Evolutionary conservation across 2,888 invertebrate species (phyloP).

Genomic region (Meta bourneti): DNA sequence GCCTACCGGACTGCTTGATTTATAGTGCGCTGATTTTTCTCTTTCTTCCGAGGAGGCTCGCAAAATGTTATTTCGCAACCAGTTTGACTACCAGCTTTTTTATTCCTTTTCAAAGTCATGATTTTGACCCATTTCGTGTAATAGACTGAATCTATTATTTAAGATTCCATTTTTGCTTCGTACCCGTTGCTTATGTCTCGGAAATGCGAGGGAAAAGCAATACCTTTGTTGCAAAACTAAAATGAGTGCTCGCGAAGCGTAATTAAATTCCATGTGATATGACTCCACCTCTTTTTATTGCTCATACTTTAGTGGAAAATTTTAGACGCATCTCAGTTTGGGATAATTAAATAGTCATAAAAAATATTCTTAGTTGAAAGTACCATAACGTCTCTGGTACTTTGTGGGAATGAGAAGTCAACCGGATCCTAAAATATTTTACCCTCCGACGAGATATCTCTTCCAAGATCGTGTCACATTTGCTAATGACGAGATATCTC

Average conservation of each 20-base stretch:
- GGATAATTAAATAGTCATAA: background rate
- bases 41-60: constrained; percentile 35
- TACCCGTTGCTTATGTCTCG: constrained; percentile 35
- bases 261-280: constrained; percentile 24
- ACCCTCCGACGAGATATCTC: too few species aligned
- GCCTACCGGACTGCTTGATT: constrained; percentile 68
- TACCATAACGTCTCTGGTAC: too few species aligned
- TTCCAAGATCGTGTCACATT: too few species aligned
- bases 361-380: too few species aligned
- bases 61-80: constrained; percentile 54
- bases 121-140: constrained; percentile 74
- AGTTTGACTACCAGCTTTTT: constrained; percentile 38
- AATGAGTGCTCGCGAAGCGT: background rate
- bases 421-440: too few species aligned
- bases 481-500: too few species aligned
- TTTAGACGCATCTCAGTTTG: background rate
- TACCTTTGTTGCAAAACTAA: constrained; percentile 36
- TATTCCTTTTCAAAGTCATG: constrained; percentile 75
- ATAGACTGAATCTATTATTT: constrained; percentile 59
- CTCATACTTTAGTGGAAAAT: background rate
- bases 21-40: constrained; percentile 49
- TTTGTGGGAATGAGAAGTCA: too few species aligned
- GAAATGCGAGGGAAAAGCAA: constrained; percentile 23
- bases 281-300: constrained; percentile 26
- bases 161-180: constrained; percentile 30